Evolutionary conservation across 2,888 invertebrate species (phyloP).

Genomic region (Ecliptopera silaceata): DNA sequence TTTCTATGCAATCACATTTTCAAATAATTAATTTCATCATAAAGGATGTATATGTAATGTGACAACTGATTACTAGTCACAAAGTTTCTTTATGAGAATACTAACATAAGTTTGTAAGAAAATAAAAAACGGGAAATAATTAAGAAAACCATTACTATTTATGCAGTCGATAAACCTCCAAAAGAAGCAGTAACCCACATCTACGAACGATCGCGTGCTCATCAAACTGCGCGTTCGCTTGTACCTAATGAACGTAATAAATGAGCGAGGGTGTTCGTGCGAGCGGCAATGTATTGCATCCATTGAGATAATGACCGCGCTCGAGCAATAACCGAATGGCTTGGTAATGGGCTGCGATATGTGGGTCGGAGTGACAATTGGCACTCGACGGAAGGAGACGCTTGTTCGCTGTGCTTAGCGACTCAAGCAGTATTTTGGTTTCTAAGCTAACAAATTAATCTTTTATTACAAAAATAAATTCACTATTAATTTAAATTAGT

Average conservation of each 20-base stretch:
- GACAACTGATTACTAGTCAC: not conserved
- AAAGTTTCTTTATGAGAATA: not conserved
- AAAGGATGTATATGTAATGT: too few species aligned
- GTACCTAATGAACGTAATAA: constrained; percentile 61
- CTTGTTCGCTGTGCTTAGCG: constrained; percentile 18
- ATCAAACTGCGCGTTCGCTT: constrained; percentile 54
- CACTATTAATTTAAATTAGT: too few species aligned
- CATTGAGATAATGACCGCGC: constrained; percentile 59
- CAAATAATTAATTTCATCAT: too few species aligned
- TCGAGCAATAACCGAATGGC: constrained; percentile 45
- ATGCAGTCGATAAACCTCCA: constrained; percentile 15
- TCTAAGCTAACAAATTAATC: not conserved
- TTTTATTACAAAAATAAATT: too few species aligned
- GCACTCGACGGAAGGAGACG: constrained; percentile 25
- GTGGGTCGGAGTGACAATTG: constrained; percentile 31
- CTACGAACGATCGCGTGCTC: constrained; percentile 35
- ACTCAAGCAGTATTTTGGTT: not conserved
- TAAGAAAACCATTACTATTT: constrained; percentile 20
- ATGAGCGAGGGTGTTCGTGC: constrained; percentile 48
- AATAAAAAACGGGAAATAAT: constrained; percentile 20
- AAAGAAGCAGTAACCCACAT: constrained; percentile 15
- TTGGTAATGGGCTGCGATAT: constrained; percentile 37
- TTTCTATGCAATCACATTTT: too few species aligned
- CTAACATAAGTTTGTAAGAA: not conserved
- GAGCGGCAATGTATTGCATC: constrained; percentile 62